Conservation (phyloP, 2,113 vertebrate species). For the Genyomyrus donnyi region DNA sequence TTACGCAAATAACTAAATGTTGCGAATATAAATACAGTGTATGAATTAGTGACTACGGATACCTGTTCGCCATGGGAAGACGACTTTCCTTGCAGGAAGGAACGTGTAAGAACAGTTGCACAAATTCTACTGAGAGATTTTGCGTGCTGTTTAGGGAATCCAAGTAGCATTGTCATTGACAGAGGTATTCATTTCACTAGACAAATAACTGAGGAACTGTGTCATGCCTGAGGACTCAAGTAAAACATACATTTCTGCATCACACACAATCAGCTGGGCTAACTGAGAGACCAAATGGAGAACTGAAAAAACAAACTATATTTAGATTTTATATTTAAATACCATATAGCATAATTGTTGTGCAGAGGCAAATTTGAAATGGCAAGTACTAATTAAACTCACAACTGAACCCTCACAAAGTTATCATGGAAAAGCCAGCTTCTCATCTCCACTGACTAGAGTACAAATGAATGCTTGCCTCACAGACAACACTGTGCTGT, state of each 20-base stretch:
- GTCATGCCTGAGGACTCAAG: background rate
- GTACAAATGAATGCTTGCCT: background rate
- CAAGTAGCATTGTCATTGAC: background rate
- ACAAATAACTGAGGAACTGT: background rate
- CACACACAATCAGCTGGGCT: background rate
- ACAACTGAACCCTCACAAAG: background rate
- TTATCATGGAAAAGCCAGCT: background rate
- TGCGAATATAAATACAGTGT: background rate
- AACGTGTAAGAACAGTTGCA: background rate
- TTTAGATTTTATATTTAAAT: background rate
- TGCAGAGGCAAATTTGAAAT: background rate
- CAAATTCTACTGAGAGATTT: background rate
- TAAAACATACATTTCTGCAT: background rate
- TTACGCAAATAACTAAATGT: background rate
- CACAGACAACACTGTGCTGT: background rate
- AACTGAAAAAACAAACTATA: background rate
- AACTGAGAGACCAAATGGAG: background rate
- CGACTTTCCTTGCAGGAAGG: background rate
- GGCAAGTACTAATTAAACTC: background rate
- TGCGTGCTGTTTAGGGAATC: background rate
- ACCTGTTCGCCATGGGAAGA: background rate
- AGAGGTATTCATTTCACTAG: background rate
- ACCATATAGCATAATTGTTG: background rate
- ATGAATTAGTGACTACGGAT: background rate
- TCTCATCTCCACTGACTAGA: background rate